Base-by-base conservation (phyloP, 2,888 invertebrate species). In the Zygothrica quintamaculata region DNA sequence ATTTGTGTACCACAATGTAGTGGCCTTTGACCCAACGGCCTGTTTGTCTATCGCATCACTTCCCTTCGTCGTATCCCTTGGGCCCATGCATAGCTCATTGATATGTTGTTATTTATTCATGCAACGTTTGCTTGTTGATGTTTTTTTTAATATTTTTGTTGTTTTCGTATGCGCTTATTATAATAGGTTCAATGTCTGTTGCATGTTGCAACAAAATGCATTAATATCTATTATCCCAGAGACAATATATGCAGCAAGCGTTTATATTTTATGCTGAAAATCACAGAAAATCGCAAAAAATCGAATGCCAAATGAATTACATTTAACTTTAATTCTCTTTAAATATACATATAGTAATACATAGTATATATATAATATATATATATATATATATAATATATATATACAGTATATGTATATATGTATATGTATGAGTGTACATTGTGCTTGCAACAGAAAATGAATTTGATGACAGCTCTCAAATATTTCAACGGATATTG, bases 221-320 rank as follows among this genome's bases (percentile, higher is more conserved):
- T 87, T 82, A 78, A 87, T 87, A 78, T 78, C 65, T 66, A 78
- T 85, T 82, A 82, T 86, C 47, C 74, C 51, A 9, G 42, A 34
- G 61, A 65, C 48, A 48, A 65, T 60, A 80, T 62, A 65, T 64
- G 57, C 50, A 25, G 18, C 18, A 34, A 33, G 51, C 68, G 29
- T 36, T 3, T 22, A 22, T 22, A 22, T 5, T 22, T 3, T 22
- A 22, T 22, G 5, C 5, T 40, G 59, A 44, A n/a, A n/a, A n/a
- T n/a, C n/a, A 51, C 51, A 44, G 37, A 9, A 36, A 12, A 44
- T 11, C 13, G 33, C 37, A 47, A 51, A n/a, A n/a, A n/a, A 62
- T 53, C 52, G 56, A 69, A 74, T 36, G 65, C 39, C 33, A 48
- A 43, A 37, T 52, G 39, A 31, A 46, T 37, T 29, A 47, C 60